Percentiles rank a stretch among this genome's conserved stretches.
Evolutionary conservation across 2,888 invertebrate species (phyloP).

Genomic region (Dryocosmus kuriphilus): DNA sequence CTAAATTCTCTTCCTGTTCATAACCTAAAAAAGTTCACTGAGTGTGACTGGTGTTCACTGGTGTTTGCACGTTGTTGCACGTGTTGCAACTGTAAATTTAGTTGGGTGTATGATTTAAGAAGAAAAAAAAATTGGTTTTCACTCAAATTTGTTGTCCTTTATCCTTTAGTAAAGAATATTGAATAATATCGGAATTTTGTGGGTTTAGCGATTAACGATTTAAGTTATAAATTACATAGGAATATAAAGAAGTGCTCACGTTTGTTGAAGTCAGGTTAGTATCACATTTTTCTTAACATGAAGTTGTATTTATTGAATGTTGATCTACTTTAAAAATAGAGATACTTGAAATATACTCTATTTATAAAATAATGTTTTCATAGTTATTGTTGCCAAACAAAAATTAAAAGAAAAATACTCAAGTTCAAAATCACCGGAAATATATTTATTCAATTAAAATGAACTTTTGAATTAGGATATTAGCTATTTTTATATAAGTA

Average conservation of each 20-base stretch:
- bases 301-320: neutral
- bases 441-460: no score
- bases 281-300: neutral
- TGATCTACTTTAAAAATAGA: neutral
- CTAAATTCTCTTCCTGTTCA: no score
- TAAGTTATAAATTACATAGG: neutral
- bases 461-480: no score
- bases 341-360: neutral
- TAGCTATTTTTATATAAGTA: no score
- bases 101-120: neutral
- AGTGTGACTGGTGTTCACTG: no score
- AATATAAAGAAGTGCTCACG: neutral
- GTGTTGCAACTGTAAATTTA: neutral
- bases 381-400: neutral
- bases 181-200: neutral
- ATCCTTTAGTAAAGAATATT: neutral
- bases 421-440: no score
- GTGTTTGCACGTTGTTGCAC: neutral
- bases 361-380: neutral
- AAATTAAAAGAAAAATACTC: neutral
- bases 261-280: neutral
- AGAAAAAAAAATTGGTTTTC: neutral
- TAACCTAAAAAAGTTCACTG: neutral
- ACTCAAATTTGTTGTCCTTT: neutral
- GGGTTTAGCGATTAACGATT: neutral